phyloP scores from a whole-genome alignment of 2,797 vertebrate species.

The Echiichthys vipera region DNA sequence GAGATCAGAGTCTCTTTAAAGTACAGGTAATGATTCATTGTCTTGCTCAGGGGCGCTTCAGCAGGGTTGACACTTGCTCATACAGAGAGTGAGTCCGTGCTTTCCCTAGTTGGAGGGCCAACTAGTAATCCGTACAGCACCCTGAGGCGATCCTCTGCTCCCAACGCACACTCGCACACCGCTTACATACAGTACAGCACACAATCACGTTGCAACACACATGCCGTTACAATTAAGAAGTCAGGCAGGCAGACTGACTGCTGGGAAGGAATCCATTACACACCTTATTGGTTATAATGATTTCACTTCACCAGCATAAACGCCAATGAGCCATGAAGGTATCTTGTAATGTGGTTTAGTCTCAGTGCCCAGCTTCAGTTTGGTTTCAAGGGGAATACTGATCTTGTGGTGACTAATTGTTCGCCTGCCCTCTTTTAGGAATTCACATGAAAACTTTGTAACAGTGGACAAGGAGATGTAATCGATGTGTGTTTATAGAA shows the following conservation, averaged over 20 bases:
- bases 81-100: slow-evolving; percentile 13
- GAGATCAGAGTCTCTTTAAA: slow-evolving; percentile 7
- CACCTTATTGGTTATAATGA: slow-evolving; percentile 89
- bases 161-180: slow-evolving; percentile 6
- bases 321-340: slow-evolving; percentile 84
- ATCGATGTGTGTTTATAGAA: slow-evolving; percentile 24
- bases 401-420: slow-evolving; percentile 67
- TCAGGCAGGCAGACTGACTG: slow-evolving; percentile 77
- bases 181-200: slow-evolving; percentile 38
- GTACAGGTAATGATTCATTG: slow-evolving; percentile 44
- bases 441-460: slow-evolving; percentile 28
- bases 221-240: slow-evolving; percentile 81
- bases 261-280: slow-evolving; percentile 87
- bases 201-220: slow-evolving; percentile 56
- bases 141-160: slow-evolving; percentile 46
- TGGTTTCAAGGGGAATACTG: slow-evolving; percentile 80
- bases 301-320: slow-evolving; percentile 83
- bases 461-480: slow-evolving; percentile 26
- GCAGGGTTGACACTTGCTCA: slow-evolving; percentile 11
- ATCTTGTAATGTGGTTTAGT: slow-evolving; percentile 80
- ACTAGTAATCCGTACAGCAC: slow-evolving; percentile 46
- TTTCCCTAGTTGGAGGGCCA: slow-evolving; percentile 43
- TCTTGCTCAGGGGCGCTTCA: slow-evolving; percentile 59
- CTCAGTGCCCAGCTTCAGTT: slow-evolving; percentile 70
- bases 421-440: slow-evolving; percentile 35